These are phyloP conservation scores for Xerus rutilus DNA, from an alignment of 2,797 vertebrate species.

Conservation along the genomic window DNA sequence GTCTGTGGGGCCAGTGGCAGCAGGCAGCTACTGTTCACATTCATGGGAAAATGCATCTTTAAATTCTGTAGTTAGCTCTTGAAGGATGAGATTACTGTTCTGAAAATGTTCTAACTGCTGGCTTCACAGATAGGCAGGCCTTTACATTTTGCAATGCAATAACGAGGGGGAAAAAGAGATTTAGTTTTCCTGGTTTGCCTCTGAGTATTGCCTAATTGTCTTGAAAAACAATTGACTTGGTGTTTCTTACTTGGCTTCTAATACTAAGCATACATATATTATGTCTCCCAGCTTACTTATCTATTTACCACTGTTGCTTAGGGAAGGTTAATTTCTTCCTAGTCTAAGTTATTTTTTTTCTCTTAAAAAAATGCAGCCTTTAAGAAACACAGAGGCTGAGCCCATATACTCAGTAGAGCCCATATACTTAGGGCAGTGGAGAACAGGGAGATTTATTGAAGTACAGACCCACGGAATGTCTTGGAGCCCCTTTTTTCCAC, in stretches of 20 bases:
- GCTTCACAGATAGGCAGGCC: constrained; percentile 80
- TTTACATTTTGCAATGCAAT: constrained; percentile 80
- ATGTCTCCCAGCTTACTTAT: constrained; percentile 66
- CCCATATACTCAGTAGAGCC: neutral
- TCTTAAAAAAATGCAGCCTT: constrained; percentile 50
- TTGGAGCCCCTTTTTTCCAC: neutral
- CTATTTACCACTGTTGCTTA: constrained; percentile 69
- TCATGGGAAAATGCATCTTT: constrained; percentile 81
- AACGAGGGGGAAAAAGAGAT: constrained; percentile 79
- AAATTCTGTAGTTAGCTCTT: constrained; percentile 82
- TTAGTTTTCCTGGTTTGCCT: constrained; percentile 83
- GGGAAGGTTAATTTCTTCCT: constrained; percentile 73
- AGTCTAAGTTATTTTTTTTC: constrained; percentile 61
- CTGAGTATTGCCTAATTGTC: constrained; percentile 83
- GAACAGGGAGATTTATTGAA: neutral
- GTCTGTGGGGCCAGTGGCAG: neutral
- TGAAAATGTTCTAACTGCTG: constrained; percentile 83
- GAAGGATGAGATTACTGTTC: constrained; percentile 80
- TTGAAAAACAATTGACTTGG: constrained; percentile 78
- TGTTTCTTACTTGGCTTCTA: constrained; percentile 64
- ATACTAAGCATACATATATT: constrained; percentile 57
- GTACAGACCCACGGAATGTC: neutral
- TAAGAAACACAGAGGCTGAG: constrained; percentile 33
- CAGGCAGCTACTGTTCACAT: neutral
- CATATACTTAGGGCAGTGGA: neutral